A percentile compares a stretch with the other conserved stretches of the same genome.
phyloP scores from a whole-genome alignment of 2,797 vertebrate genomes.

The Xenopus petersii region DNA sequence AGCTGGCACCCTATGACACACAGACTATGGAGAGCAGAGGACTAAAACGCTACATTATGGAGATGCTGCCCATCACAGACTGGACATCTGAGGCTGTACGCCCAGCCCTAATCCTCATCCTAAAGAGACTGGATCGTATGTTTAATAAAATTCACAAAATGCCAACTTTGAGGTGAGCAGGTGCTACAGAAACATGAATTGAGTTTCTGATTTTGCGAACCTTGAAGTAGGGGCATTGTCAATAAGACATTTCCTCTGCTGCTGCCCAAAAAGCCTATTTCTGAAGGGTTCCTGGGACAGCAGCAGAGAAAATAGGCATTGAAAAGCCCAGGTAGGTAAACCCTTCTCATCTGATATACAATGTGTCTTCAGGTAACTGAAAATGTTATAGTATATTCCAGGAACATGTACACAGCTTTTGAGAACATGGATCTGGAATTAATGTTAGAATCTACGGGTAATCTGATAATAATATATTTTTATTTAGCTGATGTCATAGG shows the following conservation, averaged over 20 bases:
- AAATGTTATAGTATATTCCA: too few relatives aligned
- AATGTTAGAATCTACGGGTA: too few relatives aligned
- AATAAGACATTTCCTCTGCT: constrained; percentile 48
- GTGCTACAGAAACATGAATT: constrained; percentile 51
- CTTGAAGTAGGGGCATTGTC: constrained; percentile 58
- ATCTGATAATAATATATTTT: too few relatives aligned
- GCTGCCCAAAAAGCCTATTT: constrained; percentile 26
- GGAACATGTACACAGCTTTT: not conserved
- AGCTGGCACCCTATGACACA: constrained; percentile 94
- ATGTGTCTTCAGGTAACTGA: not conserved
- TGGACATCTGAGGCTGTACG: constrained; percentile 95
- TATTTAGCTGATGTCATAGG: constrained; percentile 52
- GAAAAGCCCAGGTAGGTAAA: constrained; percentile 36
- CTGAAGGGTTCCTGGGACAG: constrained; percentile 42
- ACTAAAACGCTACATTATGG: constrained; percentile 91
- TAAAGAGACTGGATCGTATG: constrained; percentile 98
- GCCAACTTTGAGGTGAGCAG: constrained; percentile 95
- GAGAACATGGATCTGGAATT: not conserved
- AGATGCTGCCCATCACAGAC: constrained; percentile 98
- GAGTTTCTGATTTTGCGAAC: constrained; percentile 54
- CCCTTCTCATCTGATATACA: not conserved
- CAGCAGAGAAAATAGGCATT: constrained; percentile 45
- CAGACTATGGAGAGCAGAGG: constrained; percentile 97
- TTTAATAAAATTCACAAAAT: constrained; percentile 99
- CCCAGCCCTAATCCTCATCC: constrained; percentile 95